Base-by-base conservation (phyloP, 1,140 invertebrate species). In the Babylonia areolata region DNA sequence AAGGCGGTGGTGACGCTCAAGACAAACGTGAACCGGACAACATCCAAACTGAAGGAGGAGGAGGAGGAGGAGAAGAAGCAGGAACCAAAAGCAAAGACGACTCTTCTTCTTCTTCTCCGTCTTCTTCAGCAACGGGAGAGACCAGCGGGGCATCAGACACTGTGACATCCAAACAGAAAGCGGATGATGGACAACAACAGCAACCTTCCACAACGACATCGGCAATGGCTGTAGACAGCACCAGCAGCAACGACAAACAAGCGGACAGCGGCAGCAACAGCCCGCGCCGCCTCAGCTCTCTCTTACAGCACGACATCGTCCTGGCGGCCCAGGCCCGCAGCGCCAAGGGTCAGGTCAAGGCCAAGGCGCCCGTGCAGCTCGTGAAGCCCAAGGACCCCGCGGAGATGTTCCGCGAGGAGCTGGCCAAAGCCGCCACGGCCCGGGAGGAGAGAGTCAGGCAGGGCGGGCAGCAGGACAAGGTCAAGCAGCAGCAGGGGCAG, bases 241-340 rank as follows among this genome's bases (percentile, higher is more conserved):
- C 28, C n/a, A 51, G n/a, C 46, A 58, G 46, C 31, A n/a, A 33
- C 28, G 1, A n/a, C 35, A 35, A 0, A 2, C 11, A 82, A 11
- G 40, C 54, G 20, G 81, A 64, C 33, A 37, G 15, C 28, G 40
- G 37, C n/a, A 11, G 20, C 51, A 64, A 35, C 77, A 71, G 51
- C 17, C 85, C 51, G 12, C 77, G 54, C n/a, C 85, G 87, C 33
- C 85, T 92, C 1, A 92, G 77, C 80, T 90, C 89, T 35, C 83
- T 92, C 54, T 75, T 92, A 31, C 92, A 92, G 82, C 91, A 92
- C 88, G 92, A 92, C 83, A 91, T 92, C 15, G 89, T 90, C 73
- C 40, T 90, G 64, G 89, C 92, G 58, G 92, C 90, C 37, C 88
- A 91, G 78, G 88, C 91, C 2, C 87, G 90, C 71, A 88, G 89